phyloP scores from a whole-genome alignment of 2,888 invertebrate genomes.

The Drosophila histrio region DNA sequence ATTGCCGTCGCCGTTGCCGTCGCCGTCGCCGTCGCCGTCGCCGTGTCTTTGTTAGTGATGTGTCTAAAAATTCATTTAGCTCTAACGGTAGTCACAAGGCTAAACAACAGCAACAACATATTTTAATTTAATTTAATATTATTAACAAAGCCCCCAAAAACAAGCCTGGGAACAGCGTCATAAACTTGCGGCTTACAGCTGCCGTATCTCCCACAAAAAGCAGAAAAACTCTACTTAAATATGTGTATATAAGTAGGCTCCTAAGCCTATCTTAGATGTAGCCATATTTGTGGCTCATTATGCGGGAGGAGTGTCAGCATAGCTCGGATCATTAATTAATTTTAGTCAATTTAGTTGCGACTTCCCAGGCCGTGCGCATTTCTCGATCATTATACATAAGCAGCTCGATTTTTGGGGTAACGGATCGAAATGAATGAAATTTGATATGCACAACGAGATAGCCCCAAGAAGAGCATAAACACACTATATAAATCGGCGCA shows the following conservation, averaged over 20 bases:
- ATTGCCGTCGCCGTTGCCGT: slow-evolving; percentile 7
- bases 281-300: slow-evolving; percentile 64
- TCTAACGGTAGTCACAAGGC: slow-evolving; percentile 70
- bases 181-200: slow-evolving; percentile 57
- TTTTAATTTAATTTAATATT: slow-evolving; percentile 77
- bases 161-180: slow-evolving; percentile 72
- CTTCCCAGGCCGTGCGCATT: slow-evolving; percentile 49
- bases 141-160: slow-evolving; percentile 69
- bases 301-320: slow-evolving; percentile 77
- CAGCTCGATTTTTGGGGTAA: slow-evolving; percentile 47
- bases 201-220: slow-evolving; percentile 36
- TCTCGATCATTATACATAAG: slow-evolving; percentile 55
- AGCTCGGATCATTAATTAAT: slow-evolving; percentile 72
- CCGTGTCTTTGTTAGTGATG: slow-evolving; percentile 51
- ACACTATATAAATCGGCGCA: slow-evolving; percentile 48
- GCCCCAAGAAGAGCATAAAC: slow-evolving; percentile 52
- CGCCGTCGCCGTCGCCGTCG: not conserved
- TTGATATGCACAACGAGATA: slow-evolving; percentile 74
- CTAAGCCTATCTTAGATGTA: slow-evolving; percentile 43
- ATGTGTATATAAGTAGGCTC: slow-evolving; percentile 20
- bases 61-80: slow-evolving; percentile 68
- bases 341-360: slow-evolving; percentile 69
- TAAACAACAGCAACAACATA: slow-evolving; percentile 52
- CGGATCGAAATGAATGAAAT: slow-evolving; percentile 76
- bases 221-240: slow-evolving; percentile 21